Evolutionary conservation across 1,140 invertebrate species (phyloP).

Genomic region (Brachionus rotundiformis): DNA sequence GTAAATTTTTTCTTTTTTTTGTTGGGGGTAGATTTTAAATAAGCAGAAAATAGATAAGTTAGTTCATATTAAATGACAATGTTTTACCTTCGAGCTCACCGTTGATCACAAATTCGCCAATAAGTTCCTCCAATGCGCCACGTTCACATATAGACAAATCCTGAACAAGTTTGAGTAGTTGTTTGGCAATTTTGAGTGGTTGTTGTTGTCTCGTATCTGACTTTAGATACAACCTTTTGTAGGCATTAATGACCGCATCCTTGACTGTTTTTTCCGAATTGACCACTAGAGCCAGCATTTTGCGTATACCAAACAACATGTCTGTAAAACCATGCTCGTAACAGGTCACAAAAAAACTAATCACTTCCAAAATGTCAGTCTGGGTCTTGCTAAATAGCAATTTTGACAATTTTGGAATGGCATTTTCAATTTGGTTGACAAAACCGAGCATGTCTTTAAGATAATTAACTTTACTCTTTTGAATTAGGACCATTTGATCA

Average conservation of each 20-base stretch:
- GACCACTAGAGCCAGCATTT: constrained; percentile 77
- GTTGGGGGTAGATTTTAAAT: not conserved
- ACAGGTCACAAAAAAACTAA: constrained; percentile 76
- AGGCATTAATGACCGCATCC: constrained; percentile 70
- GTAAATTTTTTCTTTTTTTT: not conserved
- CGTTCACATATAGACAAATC: constrained; percentile 26
- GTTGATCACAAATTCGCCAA: constrained; percentile 42
- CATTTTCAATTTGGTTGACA: constrained; percentile 70
- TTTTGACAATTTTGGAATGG: constrained; percentile 72
- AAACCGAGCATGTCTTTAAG: constrained; percentile 71
- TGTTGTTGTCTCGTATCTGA: constrained; percentile 49
- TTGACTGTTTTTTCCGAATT: constrained; percentile 70
- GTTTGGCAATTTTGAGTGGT: not conserved
- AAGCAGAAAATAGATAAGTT: not conserved
- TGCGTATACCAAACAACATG: constrained; percentile 69
- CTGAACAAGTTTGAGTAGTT: constrained; percentile 21
- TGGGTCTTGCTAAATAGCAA: constrained; percentile 74
- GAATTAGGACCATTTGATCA: constrained; percentile 29
- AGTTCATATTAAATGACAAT: not conserved
- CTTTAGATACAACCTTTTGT: constrained; percentile 70
- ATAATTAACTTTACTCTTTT: constrained; percentile 52
- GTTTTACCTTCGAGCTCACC: constrained; percentile 29
- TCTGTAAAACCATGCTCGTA: constrained; percentile 76
- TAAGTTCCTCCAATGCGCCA: constrained; percentile 16
- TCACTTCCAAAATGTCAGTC: constrained; percentile 78